Evolutionary conservation across 2,113 vertebrate genomes (phyloP).

Genomic region (Halcyon senegalensis): DNA sequence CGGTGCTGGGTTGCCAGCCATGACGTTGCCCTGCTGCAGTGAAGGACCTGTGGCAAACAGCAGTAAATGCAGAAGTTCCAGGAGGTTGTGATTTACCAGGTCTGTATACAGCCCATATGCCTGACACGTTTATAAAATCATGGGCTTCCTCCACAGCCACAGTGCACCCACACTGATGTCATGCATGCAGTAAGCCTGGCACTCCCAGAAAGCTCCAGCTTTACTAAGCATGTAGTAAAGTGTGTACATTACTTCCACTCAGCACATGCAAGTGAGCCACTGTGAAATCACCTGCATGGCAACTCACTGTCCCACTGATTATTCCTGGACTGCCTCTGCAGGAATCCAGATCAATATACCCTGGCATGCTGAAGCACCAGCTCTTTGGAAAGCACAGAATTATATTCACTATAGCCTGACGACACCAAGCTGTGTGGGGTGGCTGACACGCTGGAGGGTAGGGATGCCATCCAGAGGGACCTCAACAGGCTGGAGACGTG

Average conservation of each 20-base stretch:
- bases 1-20: fast-evolving
- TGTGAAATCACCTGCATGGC: not conserved
- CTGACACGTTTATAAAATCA: not conserved
- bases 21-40: not conserved
- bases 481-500: too few relatives aligned
- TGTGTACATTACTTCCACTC: not conserved
- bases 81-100: not conserved
- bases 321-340: not conserved
- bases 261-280: not conserved
- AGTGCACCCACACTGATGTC: not conserved
- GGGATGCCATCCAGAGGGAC: too few relatives aligned
- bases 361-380: not conserved
- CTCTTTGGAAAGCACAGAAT: not conserved
- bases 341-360: not conserved
- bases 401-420: not conserved
- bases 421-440: too few relatives aligned
- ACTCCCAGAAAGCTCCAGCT: not conserved
- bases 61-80: not conserved
- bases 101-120: not conserved
- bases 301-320: not conserved
- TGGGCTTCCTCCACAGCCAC: not conserved
- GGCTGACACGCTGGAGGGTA: too few relatives aligned
- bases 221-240: not conserved
- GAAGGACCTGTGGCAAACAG: not conserved
- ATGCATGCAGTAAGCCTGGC: not conserved